Evolutionary conservation across 2,888 invertebrate species (phyloP).

Genomic region (Drosophila mayaguana): DNA sequence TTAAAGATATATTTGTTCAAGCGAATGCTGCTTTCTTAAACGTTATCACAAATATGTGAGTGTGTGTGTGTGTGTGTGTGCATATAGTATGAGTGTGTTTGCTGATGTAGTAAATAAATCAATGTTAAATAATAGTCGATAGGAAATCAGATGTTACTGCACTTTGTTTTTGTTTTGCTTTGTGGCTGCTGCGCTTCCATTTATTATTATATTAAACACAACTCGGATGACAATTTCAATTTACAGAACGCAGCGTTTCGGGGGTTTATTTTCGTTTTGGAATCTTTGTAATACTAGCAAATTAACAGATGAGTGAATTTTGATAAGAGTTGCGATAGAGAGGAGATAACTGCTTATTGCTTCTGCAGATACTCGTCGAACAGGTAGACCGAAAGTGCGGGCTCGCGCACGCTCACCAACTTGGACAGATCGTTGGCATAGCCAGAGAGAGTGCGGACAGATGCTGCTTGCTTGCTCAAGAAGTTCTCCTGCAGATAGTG

Average conservation of each 20-base stretch:
- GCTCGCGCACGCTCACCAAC: conserved; percentile 87
- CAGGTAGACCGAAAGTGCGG: conserved; percentile 89
- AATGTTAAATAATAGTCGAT: conserved; percentile 48
- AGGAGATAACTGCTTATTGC: conserved; percentile 71
- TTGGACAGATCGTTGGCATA: conserved; percentile 90
- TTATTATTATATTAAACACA: conserved; percentile 56
- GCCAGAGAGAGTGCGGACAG: conserved; percentile 90
- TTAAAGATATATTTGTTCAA: conserved; percentile 70
- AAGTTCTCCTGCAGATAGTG: conserved; percentile 92
- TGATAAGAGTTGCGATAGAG: conserved; percentile 31
- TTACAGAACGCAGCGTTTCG: conserved; percentile 40
- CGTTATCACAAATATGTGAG: conserved; percentile 63
- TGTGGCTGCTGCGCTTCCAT: conserved; percentile 56
- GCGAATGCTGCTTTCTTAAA: conserved; percentile 65
- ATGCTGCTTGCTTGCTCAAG: conserved; percentile 89
- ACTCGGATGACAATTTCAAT: conserved; percentile 57
- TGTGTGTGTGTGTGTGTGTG: conserved; percentile 17
- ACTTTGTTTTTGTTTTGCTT: conserved; percentile 38
- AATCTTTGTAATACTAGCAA: conserved; percentile 47
- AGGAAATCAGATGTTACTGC: conserved; percentile 53
- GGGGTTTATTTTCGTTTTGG: conserved; percentile 23
- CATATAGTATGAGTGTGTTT: conserved; percentile 12
- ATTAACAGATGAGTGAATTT: conserved; percentile 45
- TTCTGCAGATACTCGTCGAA: conserved; percentile 89
- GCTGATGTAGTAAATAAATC: conserved; percentile 43